phyloP scores from a whole-genome alignment of 2,113 vertebrate genomes.

The Sinocyclocheilus maitianheensis region DNA sequence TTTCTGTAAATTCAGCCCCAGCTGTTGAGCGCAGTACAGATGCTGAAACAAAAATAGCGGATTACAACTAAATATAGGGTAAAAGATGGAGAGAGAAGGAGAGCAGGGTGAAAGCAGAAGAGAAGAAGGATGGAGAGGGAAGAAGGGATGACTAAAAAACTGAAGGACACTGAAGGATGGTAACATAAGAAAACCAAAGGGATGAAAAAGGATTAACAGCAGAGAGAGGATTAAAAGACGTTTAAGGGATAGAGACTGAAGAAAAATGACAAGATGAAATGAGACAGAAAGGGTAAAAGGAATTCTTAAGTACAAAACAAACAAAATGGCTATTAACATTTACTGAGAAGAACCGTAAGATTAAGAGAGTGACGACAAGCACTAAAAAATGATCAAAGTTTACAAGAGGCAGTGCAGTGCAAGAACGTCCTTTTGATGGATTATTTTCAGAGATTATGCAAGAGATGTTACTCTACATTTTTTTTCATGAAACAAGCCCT shows the following conservation, averaged over 20 bases:
- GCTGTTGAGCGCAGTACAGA: conserved; percentile 72
- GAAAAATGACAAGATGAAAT: conserved; percentile 25
- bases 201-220: conserved; percentile 31
- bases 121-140: neutral
- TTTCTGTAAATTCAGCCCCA: conserved; percentile 64
- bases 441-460: neutral
- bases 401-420: neutral
- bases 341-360: conserved; percentile 2
- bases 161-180: neutral
- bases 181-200: conserved; percentile 19
- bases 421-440: neutral
- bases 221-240: neutral
- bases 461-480: neutral
- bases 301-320: conserved; percentile 28
- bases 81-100: conserved; percentile 23
- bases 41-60: conserved; percentile 66
- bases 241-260: conserved; percentile 29
- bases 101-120: neutral
- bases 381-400: conserved; percentile 21
- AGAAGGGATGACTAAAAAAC: neutral
- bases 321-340: conserved; percentile 6
- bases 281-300: conserved; percentile 16
- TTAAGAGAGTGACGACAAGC: neutral
- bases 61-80: conserved; percentile 71
- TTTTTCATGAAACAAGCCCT: neutral